A percentile compares a stretch with the other conserved stretches of the same genome.
Conservation (phyloP, 2,888 invertebrate genomes). For the Cephalotes varians region DNA sequence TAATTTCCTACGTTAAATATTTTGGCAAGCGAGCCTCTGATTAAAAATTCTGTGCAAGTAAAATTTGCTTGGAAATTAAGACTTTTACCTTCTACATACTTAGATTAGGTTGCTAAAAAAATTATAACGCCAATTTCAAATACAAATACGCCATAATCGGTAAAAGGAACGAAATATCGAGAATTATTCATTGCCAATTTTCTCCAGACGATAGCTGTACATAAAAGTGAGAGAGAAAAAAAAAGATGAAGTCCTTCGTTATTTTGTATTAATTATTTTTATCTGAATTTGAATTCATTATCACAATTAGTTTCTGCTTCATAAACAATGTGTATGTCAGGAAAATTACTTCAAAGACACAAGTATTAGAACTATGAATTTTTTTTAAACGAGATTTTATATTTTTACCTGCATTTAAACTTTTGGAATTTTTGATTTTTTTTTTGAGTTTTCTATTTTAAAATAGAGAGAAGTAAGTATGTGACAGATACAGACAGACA, state of each 20-base stretch:
- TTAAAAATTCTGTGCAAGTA: slow-evolving; percentile 30
- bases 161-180: no score
- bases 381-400: neutral
- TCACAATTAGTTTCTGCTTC: neutral
- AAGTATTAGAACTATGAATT: neutral
- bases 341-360: neutral
- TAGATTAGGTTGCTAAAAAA: neutral
- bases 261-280: neutral
- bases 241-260: no score
- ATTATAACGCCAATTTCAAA: no score
- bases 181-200: no score
- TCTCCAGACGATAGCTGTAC: no score
- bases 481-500: no score
- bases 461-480: no score
- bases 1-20: slow-evolving; percentile 49
- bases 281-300: neutral
- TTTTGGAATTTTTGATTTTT: no score
- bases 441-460: no score
- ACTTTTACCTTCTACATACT: neutral
- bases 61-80: slow-evolving; percentile 22
- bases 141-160: no score
- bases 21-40: slow-evolving; percentile 27
- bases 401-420: no score
- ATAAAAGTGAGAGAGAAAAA: no score
- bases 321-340: neutral